These are phyloP conservation scores for Odontamblyopus rebecca DNA, from an alignment of 2,797 vertebrate species.

Conservation along the genomic window DNA sequence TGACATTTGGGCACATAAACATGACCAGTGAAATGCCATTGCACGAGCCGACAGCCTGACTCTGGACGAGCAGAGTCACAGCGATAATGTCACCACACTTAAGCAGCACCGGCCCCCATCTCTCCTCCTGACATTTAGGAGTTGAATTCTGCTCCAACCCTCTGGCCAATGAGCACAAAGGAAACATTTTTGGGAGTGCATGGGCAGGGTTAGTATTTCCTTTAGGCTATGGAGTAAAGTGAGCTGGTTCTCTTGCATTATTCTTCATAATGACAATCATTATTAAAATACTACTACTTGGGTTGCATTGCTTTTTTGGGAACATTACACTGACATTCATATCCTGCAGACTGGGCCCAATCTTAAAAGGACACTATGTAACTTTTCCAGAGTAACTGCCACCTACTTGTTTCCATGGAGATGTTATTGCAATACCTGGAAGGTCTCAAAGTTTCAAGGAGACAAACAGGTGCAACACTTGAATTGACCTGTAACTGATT, in stretches of 20 bases:
- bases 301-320: too few relatives aligned
- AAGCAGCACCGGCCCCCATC: slow-evolving; percentile 60
- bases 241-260: too few relatives aligned
- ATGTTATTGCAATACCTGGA: too few relatives aligned
- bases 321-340: neutral
- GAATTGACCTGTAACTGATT: too few relatives aligned
- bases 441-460: too few relatives aligned
- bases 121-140: slow-evolving; percentile 74
- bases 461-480: too few relatives aligned
- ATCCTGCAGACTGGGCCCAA: neutral
- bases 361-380: neutral
- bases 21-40: slow-evolving; percentile 72
- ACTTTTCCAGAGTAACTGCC: too few relatives aligned
- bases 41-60: slow-evolving; percentile 70
- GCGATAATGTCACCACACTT: slow-evolving; percentile 77
- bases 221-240: neutral
- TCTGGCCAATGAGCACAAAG: slow-evolving; percentile 31
- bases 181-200: slow-evolving; percentile 32
- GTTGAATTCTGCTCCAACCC: slow-evolving; percentile 51
- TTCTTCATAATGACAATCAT: too few relatives aligned
- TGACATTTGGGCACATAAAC: slow-evolving; percentile 74
- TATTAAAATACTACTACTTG: too few relatives aligned
- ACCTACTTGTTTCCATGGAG: too few relatives aligned
- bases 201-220: slow-evolving; percentile 10
- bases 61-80: slow-evolving; percentile 64